Percentiles rank a stretch among this genome's conserved stretches.
These are phyloP conservation scores for Netelia fuscicornis DNA, from an alignment of 2,888 invertebrate genomes.

Conservation along the genomic window DNA sequence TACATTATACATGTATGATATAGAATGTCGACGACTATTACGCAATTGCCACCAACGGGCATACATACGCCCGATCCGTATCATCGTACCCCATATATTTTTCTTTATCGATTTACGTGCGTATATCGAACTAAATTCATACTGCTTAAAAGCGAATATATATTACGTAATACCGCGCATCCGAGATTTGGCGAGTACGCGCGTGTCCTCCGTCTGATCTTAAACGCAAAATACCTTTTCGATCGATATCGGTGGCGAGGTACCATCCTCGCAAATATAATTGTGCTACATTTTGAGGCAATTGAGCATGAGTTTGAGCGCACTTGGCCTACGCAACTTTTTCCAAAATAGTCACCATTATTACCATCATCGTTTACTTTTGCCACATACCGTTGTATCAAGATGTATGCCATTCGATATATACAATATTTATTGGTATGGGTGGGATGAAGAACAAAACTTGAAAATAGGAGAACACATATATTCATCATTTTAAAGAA, in stretches of 20 bases:
- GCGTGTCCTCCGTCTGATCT: background rate
- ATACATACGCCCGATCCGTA: slow-evolving; percentile 12
- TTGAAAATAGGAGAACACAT: background rate
- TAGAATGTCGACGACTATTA: slow-evolving; percentile 42
- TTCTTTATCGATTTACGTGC: slow-evolving; percentile 60
- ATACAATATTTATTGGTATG: too few species aligned
- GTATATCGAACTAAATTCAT: slow-evolving; percentile 40
- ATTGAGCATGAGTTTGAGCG: background rate
- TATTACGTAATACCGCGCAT: slow-evolving; percentile 24
- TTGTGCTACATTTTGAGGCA: background rate
- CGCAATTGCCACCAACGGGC: slow-evolving; percentile 36
- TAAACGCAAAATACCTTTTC: too few species aligned
- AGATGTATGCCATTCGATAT: background rate
- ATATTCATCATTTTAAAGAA: slow-evolving; percentile 48
- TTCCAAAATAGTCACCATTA: background rate
- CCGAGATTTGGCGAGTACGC: background rate
- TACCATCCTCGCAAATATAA: too few species aligned
- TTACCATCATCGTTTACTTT: background rate
- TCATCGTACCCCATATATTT: slow-evolving; percentile 58
- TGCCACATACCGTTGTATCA: background rate
- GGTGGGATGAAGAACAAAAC: background rate
- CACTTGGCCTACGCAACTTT: background rate
- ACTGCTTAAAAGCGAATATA: slow-evolving; percentile 48
- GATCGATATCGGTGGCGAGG: too few species aligned
- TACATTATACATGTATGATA: slow-evolving; percentile 56